Conservation (phyloP, 1,140 invertebrate genomes). For the Drosophila mojavensis region DNA sequence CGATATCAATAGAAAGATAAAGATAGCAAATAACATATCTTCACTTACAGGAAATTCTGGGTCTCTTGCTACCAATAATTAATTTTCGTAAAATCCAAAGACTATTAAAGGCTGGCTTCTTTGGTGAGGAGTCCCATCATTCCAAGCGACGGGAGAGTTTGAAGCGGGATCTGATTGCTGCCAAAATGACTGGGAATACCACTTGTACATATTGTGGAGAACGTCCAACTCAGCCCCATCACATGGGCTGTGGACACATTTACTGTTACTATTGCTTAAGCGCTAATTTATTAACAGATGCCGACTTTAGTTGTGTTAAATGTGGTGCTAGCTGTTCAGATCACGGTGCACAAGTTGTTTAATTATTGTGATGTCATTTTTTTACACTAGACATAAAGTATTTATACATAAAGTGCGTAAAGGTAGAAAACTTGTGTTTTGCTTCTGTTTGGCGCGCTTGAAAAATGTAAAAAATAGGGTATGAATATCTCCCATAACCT, state of each 20-base stretch:
- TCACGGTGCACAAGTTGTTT: constrained; percentile 49
- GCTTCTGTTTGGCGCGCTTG: constrained; percentile 16
- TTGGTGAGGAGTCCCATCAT: constrained; percentile 25
- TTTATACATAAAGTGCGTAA: constrained; percentile 22
- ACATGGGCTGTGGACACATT: constrained; percentile 87
- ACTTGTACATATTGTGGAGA: constrained; percentile 86
- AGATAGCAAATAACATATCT: background rate
- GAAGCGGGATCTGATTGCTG: constrained; percentile 30
- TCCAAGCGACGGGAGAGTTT: constrained; percentile 29
- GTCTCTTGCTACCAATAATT: constrained; percentile 86
- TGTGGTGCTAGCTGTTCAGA: constrained; percentile 57
- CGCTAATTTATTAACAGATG: constrained; percentile 75
- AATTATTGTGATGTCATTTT: constrained; percentile 15
- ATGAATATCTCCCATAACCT: background rate
- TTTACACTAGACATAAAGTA: constrained; percentile 12
- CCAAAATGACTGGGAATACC: constrained; percentile 72
- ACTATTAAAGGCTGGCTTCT: constrained; percentile 75
- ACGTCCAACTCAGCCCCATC: constrained; percentile 86
- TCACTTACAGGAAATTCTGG: constrained; percentile 86
- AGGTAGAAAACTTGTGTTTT: background rate
- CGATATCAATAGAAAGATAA: constrained; percentile 49
- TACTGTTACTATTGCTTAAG: constrained; percentile 88
- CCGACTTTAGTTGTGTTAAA: constrained; percentile 70
- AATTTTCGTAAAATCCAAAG: constrained; percentile 86
- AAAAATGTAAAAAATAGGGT: background rate